Base-by-base conservation (phyloP, 2,888 invertebrate genomes). In the Ophion slaviceki region DNA sequence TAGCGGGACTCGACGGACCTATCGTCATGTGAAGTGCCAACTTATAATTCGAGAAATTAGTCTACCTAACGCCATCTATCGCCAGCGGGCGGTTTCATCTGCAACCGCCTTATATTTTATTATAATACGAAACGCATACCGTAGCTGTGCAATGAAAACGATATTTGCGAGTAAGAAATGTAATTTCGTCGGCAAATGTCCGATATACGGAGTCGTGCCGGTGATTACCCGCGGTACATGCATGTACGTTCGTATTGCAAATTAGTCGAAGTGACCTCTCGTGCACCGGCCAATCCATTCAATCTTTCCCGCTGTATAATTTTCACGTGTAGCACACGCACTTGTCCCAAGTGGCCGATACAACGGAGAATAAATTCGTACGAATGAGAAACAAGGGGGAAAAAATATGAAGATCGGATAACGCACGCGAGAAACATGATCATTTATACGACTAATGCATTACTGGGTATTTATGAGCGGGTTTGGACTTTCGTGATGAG, bases 401-500 rank as follows among this genome's bases (percentile, higher is more conserved):
- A 70, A 45, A 72, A 71, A 76, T 5, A 61, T 40, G 4, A 59
- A 71, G 11, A 62, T 20, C 40, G 20, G 11, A 71, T 66, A 62
- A 62, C 32, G 70, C 82, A 76, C 80, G 80, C 82, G 79, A 71
- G 36, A 32, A 28, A 80, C 32, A 62, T 68, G 14, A 81, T 81
- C 66, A 68, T 67, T 82, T 80, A 59, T 47, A 68, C 66, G 40
- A 17, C 17, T 28, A 82, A 57, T 66, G 61, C 70, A 82, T 80
- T 86, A 67, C 62, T 64, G 59, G 77, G 77, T 84, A 77, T 80
- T 82, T 81, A 78, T 86, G 66, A 68, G 64, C 32, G 59, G 20
- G 24, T n/a, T 1, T 11, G 45, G 75, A 79, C 53, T 45, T 53
- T 61, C 24, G 47, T 4, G 47, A 59, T 76, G 36, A 81, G 57